These are phyloP conservation scores for Galendromus occidentalis DNA, from an alignment of 1,140 invertebrate genomes.

Conservation along the genomic window DNA sequence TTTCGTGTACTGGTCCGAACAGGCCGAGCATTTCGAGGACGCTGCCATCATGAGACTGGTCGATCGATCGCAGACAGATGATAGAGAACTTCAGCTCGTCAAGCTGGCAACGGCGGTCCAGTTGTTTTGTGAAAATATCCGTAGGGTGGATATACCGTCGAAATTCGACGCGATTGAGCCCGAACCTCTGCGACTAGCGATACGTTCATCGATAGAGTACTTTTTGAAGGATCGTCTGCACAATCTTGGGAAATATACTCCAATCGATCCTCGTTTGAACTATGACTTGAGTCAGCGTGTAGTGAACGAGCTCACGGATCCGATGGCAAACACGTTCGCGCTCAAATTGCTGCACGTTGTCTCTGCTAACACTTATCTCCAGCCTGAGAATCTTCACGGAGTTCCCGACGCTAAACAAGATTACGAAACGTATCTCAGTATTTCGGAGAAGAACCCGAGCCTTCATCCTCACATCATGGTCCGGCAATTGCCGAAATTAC, in stretches of 20 bases:
- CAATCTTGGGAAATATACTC: background rate
- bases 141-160: background rate
- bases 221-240: too few relatives aligned
- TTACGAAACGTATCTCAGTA: background rate
- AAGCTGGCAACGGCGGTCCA: background rate
- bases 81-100: background rate
- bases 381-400: background rate
- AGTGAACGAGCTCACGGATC: background rate
- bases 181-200: too few relatives aligned
- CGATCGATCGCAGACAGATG: background rate
- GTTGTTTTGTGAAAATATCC: background rate
- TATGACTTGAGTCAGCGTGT: background rate
- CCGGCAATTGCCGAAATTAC: background rate
- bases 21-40: slow-evolving; percentile 2
- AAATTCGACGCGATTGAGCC: background rate
- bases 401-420: background rate
- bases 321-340: background rate
- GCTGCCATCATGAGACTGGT: background rate
- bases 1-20: background rate
- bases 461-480: background rate
- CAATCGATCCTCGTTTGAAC: background rate
- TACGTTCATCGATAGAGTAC: too few relatives aligned
- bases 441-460: background rate
- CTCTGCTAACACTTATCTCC: background rate
- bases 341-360: background rate